phyloP scores from a whole-genome alignment of 2,113 vertebrate species.

The Otis tarda region DNA sequence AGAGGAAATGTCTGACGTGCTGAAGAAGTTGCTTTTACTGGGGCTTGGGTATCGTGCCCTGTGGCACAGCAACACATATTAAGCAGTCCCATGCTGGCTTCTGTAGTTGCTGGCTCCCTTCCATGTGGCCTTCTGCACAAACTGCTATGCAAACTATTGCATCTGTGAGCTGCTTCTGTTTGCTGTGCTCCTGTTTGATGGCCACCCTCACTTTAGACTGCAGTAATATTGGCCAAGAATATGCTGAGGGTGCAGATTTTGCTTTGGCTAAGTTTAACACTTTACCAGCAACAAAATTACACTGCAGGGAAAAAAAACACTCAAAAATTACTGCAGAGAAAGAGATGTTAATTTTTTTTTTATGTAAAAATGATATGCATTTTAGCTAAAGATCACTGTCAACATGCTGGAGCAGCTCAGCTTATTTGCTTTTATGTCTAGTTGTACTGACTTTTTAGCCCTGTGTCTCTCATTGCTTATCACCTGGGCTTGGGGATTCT shows the following conservation, averaged over 20 bases:
- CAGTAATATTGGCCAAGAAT: background rate
- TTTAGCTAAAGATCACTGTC: background rate
- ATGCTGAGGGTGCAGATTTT: background rate
- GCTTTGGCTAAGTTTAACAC: background rate
- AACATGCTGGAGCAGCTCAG: background rate
- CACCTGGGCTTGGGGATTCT: background rate
- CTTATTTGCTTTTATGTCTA: background rate
- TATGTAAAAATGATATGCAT: background rate
- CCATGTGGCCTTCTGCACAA: background rate
- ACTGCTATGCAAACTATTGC: background rate
- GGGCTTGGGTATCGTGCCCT: background rate
- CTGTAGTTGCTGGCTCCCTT: background rate
- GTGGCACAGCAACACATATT: background rate
- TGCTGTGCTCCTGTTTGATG: background rate
- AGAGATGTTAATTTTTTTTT: background rate
- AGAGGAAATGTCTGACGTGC: background rate
- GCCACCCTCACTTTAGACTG: background rate
- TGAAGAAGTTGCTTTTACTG: background rate
- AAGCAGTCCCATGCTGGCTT: background rate
- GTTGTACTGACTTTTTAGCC: background rate
- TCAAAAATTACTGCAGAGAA: background rate
- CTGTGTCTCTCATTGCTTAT: background rate
- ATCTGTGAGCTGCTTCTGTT: background rate
- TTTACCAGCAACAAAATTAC: background rate
- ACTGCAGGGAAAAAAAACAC: accelerated